These are phyloP conservation scores for Rhinophrynus dorsalis DNA, from an alignment of 2,797 vertebrate species.

Conservation along the genomic window DNA sequence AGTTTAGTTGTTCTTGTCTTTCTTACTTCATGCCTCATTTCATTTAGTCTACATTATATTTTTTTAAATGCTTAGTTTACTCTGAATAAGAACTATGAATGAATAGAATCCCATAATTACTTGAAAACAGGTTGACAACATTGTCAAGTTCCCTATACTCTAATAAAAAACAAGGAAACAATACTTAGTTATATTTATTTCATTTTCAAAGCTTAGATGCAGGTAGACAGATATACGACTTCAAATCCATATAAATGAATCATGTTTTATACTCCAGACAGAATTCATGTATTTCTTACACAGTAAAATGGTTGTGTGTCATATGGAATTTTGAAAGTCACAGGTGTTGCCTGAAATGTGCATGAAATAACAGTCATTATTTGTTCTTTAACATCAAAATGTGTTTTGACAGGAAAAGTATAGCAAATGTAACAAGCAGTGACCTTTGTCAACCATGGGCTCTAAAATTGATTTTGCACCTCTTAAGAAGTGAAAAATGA, in stretches of 20 bases:
- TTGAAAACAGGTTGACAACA: too few relatives aligned
- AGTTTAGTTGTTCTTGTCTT: too few relatives aligned
- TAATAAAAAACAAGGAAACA: too few relatives aligned
- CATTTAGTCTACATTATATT: too few relatives aligned
- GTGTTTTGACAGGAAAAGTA: conserved; percentile 34
- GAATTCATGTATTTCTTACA: not conserved
- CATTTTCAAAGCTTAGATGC: not conserved
- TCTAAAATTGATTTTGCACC: conserved; percentile 26
- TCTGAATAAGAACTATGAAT: too few relatives aligned
- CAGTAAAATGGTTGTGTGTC: not conserved
- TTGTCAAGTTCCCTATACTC: too few relatives aligned
- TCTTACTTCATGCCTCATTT: too few relatives aligned
- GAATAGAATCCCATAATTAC: too few relatives aligned
- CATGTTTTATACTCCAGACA: not conserved
- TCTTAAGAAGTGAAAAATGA: conserved; percentile 14
- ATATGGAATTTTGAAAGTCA: not conserved
- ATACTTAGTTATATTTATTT: too few relatives aligned
- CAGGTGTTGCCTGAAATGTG: not conserved
- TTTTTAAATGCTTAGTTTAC: too few relatives aligned
- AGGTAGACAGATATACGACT: not conserved
- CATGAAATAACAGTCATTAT: not conserved
- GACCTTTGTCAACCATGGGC: conserved; percentile 28
- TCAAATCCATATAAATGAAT: not conserved
- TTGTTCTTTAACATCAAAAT: conserved; percentile 19
- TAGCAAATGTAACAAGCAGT: not conserved